These are phyloP conservation scores for Sipha flava DNA, from an alignment of 1,140 invertebrate genomes.

Conservation along the genomic window DNA sequence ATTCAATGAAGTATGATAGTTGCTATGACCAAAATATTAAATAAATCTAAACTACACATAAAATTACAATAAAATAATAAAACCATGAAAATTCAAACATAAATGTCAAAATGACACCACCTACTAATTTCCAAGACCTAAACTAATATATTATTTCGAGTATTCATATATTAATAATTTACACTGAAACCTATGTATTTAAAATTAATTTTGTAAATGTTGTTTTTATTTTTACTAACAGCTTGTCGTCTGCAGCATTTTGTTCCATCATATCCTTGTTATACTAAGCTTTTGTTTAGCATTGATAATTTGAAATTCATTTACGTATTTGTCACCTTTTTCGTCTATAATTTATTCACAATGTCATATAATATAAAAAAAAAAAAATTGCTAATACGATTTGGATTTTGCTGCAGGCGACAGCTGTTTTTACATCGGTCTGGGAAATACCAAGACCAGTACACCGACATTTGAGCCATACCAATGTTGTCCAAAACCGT, in stretches of 20 bases:
- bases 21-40: too few relatives aligned
- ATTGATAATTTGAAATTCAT: slow-evolving; percentile 5
- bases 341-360: neutral
- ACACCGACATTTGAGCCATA: slow-evolving; percentile 74
- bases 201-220: neutral
- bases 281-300: slow-evolving; percentile 11
- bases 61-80: too few relatives aligned
- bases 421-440: slow-evolving; percentile 90
- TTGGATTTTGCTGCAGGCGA: slow-evolving; percentile 64
- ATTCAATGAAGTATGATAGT: too few relatives aligned
- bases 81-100: too few relatives aligned
- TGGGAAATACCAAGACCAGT: slow-evolving; percentile 68
- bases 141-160: neutral
- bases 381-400: slow-evolving; percentile 17
- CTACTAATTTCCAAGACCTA: neutral
- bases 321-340: neutral
- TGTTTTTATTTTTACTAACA: slow-evolving; percentile 28
- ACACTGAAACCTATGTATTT: neutral
- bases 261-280: slow-evolving; percentile 7
- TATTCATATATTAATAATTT: neutral
- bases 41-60: too few relatives aligned
- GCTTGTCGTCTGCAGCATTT: slow-evolving; percentile 31
- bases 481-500: slow-evolving; percentile 75
- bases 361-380: neutral
- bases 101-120: too few relatives aligned